Percentiles rank a stretch among this genome's conserved stretches.
Evolutionary conservation across 2,113 vertebrate species (phyloP).

Genomic region (Thunnus thynnus): DNA sequence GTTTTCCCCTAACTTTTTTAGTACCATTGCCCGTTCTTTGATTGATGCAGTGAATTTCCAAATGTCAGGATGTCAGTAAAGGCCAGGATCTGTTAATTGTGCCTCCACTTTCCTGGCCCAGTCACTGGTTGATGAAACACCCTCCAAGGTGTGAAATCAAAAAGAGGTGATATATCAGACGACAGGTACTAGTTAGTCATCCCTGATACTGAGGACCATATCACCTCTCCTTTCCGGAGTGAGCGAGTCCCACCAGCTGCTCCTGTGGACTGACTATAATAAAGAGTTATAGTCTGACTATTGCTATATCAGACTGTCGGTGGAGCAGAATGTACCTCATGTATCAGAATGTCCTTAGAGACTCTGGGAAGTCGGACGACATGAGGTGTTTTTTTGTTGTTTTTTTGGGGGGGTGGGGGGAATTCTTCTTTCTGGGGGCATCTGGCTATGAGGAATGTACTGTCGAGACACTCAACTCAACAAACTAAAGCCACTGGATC

Average conservation of each 20-base stretch:
- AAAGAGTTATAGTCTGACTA: not conserved
- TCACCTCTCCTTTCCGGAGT: not conserved
- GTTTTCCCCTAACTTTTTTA: not conserved
- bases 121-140: constrained; percentile 13
- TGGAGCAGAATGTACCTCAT: constrained; percentile 74
- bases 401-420: not conserved
- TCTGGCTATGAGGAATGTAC: constrained; percentile 53
- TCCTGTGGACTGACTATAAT: constrained; percentile 25
- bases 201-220: constrained; percentile 23
- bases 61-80: constrained; percentile 6
- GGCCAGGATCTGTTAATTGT: constrained; percentile 35
- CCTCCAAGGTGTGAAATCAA: not conserved
- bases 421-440: not conserved
- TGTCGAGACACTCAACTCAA: constrained; percentile 35
- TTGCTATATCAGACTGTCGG: constrained; percentile 11
- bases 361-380: constrained; percentile 37
- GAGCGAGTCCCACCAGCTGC: too few species aligned
- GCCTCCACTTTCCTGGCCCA: constrained; percentile 38
- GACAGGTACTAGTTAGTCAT: not conserved
- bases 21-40: not conserved
- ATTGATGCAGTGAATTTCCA: constrained; percentile 23
- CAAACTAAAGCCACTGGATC: constrained; percentile 45
- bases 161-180: not conserved
- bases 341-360: constrained; percentile 59
- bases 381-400: constrained; percentile 12